Base-by-base conservation (phyloP, 2,113 vertebrate species). In the Lasiurus borealis region DNA sequence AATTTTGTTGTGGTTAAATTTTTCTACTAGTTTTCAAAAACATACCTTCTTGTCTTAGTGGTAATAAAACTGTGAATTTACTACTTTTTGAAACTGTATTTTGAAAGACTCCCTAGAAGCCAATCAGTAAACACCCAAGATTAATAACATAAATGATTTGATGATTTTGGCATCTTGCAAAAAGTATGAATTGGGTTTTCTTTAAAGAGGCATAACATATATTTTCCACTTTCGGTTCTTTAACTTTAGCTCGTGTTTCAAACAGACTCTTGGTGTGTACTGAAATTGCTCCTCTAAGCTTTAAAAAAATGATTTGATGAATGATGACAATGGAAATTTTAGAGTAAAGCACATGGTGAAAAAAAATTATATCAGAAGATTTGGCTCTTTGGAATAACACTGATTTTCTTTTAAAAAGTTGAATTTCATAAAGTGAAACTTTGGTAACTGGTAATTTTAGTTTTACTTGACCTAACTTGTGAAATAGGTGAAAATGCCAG, bases 61-160 rank as follows among this genome's bases (percentile, higher is more conserved):
- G 86, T 97, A 96, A 97, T 8, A 72, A 97, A 93, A 90, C 71
- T 80, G 40, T 96, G 87, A 93, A 84, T 57, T 95, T 66, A 46
- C 59, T 3, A 34, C 48, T 94, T 95, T 95, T 88, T 52, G 23
- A 76, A 80, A 92, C 78, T 85, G 16, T 76, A 80, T 80, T 95
- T 95, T 87, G 88, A 97, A 91, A 95, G 81, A 57, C 16, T 85
- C 16, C 83, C 66, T 64, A 52, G n/a, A 95, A 96, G 50, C 44
- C 93, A 92, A 94, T 94, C 90, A 96, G 96, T 44, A 80, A 78
- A 73, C 2, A 64, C 66, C 83, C 3, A 3, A 62, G 92, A 62
- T 50, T 88, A 95, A 78, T 1, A 2, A 40, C 40, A n/a, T n/a
- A 76, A 91, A 95, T 54, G 91, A 85, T 90, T 77, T 88, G 80